Base-by-base conservation (phyloP, 2,797 vertebrate genomes). In the Anas bahamensis region DNA sequence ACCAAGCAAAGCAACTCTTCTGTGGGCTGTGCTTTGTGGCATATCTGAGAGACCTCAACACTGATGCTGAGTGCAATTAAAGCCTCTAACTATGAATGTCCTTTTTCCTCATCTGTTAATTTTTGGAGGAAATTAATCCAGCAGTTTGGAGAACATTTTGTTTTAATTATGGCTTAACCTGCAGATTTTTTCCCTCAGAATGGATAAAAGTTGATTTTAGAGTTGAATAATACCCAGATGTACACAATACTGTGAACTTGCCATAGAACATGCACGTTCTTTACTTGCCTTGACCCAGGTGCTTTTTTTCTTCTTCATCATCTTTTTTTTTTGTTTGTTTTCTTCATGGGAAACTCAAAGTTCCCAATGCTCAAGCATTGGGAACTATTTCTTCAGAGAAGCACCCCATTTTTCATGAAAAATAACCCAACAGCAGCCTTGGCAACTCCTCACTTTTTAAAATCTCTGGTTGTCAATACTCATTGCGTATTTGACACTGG, bases 361-460 rank as follows among this genome's bases (percentile, higher is more conserved):
- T 73, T 76, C 10, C 13, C 2, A 2, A 1, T 41, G 8, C 41
- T 89, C 29, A 60, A 26, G 90, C 57, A 3, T 37, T 10, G 21
- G 31, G 61, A 86, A 90, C 18, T 31, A 19, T 64, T 80, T 78
- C 59, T 92, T 66, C 14, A 29, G 57, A 66, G 41, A 90, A 65
- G 8, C 4, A 6, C 19, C 18, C 10, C 86, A 10, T 41, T 73
- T 35, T 9, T 24, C 23, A 31, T 64, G 48, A 72, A 77, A 73
- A 68, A 33, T 46, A 56, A 74, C 17, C 15, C 44, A 50, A 13
- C 4, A 29, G 5, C 44, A 86, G 35, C 46, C 35, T 35, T 74
- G 60, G 13, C 64, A 80, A 5, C 2, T 53, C 33, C 22, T 89
- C 15, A 3, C 15, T 65, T 65, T 19, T 23, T 64, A 37, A 57